A percentile compares a stretch with the other conserved stretches of the same genome.
These are phyloP conservation scores for Dasyurus viverrinus DNA, from an alignment of 2,113 vertebrate genomes.

Conservation along the genomic window DNA sequence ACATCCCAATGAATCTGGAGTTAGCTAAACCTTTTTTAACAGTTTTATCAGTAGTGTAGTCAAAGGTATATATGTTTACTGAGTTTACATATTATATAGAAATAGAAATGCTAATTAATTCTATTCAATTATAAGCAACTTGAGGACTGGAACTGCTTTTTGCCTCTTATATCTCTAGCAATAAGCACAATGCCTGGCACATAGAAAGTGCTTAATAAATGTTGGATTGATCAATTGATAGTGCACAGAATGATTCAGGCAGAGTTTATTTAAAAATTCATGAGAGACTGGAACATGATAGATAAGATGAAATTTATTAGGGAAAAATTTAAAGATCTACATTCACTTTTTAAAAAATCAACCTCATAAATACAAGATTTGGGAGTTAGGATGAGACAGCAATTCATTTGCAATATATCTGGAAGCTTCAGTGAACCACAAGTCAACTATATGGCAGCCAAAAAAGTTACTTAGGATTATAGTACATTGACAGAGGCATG, in stretches of 20 bases:
- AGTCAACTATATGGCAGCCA: background rate
- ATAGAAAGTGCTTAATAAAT: background rate
- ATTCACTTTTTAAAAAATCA: background rate
- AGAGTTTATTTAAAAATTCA: background rate
- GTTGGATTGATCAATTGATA: background rate
- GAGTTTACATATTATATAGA: background rate
- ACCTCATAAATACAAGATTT: background rate
- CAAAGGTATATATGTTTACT: background rate
- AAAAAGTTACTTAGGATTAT: background rate
- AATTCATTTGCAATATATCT: background rate
- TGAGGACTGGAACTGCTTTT: background rate
- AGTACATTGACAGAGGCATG: background rate
- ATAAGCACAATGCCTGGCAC: background rate
- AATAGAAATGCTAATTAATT: background rate
- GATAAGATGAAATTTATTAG: background rate
- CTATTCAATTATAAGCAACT: background rate
- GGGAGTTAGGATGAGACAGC: background rate
- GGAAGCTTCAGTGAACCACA: background rate
- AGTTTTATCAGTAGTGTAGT: background rate
- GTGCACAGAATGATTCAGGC: background rate
- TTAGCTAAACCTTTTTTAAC: background rate
- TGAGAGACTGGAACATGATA: background rate
- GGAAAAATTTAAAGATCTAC: background rate
- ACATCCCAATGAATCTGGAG: background rate
- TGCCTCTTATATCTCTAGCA: too few species aligned